phyloP scores from a whole-genome alignment of 1,140 invertebrate genomes.

The Neodiprion lecontei region DNA sequence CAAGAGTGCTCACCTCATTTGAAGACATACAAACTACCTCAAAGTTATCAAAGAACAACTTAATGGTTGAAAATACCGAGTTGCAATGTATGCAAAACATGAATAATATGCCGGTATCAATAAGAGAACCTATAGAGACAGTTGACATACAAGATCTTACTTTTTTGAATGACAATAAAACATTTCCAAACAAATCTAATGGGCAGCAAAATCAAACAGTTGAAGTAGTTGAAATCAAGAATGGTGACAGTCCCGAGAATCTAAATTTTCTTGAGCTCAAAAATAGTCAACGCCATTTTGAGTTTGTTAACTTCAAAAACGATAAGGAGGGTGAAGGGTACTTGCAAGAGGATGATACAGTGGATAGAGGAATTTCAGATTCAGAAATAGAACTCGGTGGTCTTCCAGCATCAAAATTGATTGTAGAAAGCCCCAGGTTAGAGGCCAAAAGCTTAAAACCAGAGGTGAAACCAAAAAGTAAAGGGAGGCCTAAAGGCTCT shows the following conservation, averaged over 20 bases:
- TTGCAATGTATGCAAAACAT: conserved; percentile 5
- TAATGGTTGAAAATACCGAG: neutral
- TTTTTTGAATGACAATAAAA: neutral
- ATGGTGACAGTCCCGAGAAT: neutral
- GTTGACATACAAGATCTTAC: neutral
- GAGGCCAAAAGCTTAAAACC: neutral
- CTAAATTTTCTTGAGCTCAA: neutral
- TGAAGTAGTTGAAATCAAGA: neutral
- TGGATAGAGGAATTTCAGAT: neutral
- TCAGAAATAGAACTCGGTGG: neutral
- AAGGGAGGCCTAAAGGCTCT: neutral
- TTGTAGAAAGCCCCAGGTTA: neutral
- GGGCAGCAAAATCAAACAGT: neutral
- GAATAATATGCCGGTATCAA: neutral
- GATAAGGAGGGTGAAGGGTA: neutral
- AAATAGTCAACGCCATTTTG: neutral
- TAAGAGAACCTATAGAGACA: neutral
- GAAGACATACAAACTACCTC: neutral
- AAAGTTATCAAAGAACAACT: neutral
- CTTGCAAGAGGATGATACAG: conserved; percentile 6
- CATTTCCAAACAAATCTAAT: neutral
- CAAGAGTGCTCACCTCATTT: neutral
- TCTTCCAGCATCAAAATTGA: neutral
- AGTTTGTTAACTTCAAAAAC: conserved; percentile 8
- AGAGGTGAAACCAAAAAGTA: conserved; percentile 5